Percentiles rank a stretch among this genome's conserved stretches.
Conservation (phyloP, 2,888 invertebrate species). For the Formica aserva region DNA sequence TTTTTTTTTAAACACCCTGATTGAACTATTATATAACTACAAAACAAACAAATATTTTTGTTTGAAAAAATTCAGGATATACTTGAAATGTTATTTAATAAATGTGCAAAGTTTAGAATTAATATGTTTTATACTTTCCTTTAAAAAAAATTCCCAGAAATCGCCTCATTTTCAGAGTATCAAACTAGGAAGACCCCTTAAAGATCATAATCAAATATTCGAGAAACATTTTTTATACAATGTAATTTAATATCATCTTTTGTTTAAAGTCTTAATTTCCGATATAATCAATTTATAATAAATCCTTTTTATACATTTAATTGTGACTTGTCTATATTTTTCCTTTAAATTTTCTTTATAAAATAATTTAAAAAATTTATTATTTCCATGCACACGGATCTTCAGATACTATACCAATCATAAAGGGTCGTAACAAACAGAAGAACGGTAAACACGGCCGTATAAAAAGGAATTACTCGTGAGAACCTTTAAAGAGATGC, state of each 20-base stretch:
- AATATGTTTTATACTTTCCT: no score
- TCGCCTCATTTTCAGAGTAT: no score
- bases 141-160: no score
- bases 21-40: no score
- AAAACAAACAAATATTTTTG: no score
- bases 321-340: not conserved
- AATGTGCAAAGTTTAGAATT: no score
- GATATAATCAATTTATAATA: not conserved
- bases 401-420: constrained; percentile 33
- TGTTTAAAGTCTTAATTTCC: not conserved
- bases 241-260: not conserved
- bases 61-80: no score
- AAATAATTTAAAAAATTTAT: constrained; percentile 14
- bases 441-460: constrained; percentile 43
- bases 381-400: constrained; percentile 15
- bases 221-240: no score
- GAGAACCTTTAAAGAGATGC: constrained; percentile 50
- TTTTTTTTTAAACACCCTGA: no score
- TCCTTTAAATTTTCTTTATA: not conserved
- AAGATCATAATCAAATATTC: no score
- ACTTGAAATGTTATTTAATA: no score
- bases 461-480: constrained; percentile 46
- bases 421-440: constrained; percentile 51
- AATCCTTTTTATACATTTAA: not conserved
- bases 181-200: no score